phyloP scores from a whole-genome alignment of 2,797 vertebrate species.

The Neoniphon sammara region DNA sequence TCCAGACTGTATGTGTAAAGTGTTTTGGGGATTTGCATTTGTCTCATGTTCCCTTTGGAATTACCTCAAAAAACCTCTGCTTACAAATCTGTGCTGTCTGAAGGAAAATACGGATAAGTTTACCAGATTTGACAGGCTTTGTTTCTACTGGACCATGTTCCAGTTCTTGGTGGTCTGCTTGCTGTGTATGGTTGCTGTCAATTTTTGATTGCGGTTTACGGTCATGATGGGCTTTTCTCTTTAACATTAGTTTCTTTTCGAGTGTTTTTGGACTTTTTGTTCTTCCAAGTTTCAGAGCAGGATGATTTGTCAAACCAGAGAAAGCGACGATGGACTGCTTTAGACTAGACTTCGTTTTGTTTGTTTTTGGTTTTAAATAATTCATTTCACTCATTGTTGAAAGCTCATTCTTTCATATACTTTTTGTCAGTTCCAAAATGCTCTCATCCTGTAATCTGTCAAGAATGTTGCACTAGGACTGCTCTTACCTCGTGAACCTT shows the following conservation, averaged over 20 bases:
- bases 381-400: not conserved
- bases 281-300: slow-evolving; percentile 33
- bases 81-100: not conserved
- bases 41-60: not conserved
- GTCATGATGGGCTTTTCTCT: not conserved
- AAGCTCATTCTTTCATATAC: slow-evolving; percentile 11
- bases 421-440: slow-evolving; percentile 10
- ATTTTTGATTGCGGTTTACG: slow-evolving; percentile 25
- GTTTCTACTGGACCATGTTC: slow-evolving; percentile 30
- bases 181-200: not conserved
- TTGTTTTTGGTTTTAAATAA: not conserved
- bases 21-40: not conserved
- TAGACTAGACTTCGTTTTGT: not conserved
- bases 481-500: slow-evolving; percentile 20
- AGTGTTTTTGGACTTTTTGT: slow-evolving; percentile 42
- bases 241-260: not conserved
- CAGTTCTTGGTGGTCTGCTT: slow-evolving; percentile 23
- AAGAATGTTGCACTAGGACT: slow-evolving; percentile 7
- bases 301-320: slow-evolving; percentile 26
- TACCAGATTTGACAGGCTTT: not conserved
- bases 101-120: not conserved
- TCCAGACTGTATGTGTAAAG: no score
- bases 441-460: slow-evolving; percentile 31
- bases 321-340: not conserved
- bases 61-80: not conserved